These are phyloP conservation scores for Puntigrus tetrazona DNA, from an alignment of 2,113 vertebrate species.

Conservation along the genomic window DNA sequence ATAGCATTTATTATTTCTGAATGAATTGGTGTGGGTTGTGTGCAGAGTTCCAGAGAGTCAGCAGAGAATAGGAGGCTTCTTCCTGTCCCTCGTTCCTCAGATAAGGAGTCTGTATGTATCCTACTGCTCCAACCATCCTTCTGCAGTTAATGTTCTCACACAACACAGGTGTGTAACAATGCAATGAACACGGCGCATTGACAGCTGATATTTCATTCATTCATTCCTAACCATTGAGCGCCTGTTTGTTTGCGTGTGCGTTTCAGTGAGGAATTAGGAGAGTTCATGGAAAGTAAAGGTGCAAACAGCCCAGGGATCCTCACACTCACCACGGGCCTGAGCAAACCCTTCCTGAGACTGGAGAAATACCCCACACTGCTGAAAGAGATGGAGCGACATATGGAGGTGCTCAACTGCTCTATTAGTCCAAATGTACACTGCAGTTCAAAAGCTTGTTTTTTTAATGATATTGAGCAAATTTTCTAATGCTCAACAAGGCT, in stretches of 20 bases:
- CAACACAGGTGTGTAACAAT: constrained; percentile 79
- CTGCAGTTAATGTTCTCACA: constrained; percentile 91
- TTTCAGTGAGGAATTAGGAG: constrained; percentile 88
- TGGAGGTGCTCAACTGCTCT: constrained; percentile 81
- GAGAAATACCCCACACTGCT: constrained; percentile 93
- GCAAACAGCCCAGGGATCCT: constrained; percentile 88
- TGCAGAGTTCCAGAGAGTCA: constrained; percentile 89
- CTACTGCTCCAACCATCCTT: constrained; percentile 95
- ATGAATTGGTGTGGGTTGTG: constrained; percentile 22
- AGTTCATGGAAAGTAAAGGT: constrained; percentile 95
- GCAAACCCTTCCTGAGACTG: constrained; percentile 95
- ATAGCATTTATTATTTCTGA: background rate
- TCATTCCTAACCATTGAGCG: background rate
- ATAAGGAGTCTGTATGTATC: constrained; percentile 87
- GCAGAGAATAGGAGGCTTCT: constrained; percentile 93
- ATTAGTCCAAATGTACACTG: background rate
- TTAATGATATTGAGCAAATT: background rate
- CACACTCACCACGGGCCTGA: constrained; percentile 91
- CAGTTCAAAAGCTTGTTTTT: background rate
- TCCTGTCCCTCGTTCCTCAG: constrained; percentile 87
- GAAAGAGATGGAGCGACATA: constrained; percentile 95
- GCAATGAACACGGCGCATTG: background rate
- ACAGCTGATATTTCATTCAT: background rate
- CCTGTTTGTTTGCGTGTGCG: constrained; percentile 7
- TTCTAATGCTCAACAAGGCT: background rate